Evolutionary conservation across 2,113 vertebrate species (phyloP).

Genomic region (Oryzias javanicus): DNA sequence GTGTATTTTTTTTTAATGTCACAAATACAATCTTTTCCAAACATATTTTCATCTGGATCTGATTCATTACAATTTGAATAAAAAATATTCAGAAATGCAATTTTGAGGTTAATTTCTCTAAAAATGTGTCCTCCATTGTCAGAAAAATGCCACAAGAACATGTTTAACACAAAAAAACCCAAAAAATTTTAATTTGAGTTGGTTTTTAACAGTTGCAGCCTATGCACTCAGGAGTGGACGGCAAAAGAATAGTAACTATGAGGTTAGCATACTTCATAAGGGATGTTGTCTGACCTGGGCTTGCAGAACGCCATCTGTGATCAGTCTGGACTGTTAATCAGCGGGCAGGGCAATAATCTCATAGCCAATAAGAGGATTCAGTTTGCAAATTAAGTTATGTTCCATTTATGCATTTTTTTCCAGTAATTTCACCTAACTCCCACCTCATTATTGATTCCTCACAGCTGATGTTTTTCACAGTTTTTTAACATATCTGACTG

Average conservation of each 20-base stretch:
- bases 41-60: no score
- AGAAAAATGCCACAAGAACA: no score
- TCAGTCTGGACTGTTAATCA: constrained; percentile 23
- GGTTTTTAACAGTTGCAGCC: no score
- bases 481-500: not conserved
- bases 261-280: not conserved
- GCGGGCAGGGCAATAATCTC: constrained; percentile 36
- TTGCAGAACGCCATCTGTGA: constrained; percentile 7
- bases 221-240: no score
- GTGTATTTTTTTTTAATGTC: no score
- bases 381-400: constrained; percentile 7
- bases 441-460: not conserved
- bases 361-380: constrained; percentile 48
- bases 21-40: no score
- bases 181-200: no score
- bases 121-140: no score
- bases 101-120: no score
- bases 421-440: not conserved
- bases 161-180: no score
- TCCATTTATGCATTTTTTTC: not conserved
- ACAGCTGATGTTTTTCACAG: not conserved
- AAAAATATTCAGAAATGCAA: no score
- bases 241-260: constrained; percentile 14
- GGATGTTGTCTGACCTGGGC: not conserved
- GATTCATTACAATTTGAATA: no score